These are phyloP conservation scores for Crocuta crocuta DNA, from an alignment of 2,113 vertebrate species.

Conservation along the genomic window DNA sequence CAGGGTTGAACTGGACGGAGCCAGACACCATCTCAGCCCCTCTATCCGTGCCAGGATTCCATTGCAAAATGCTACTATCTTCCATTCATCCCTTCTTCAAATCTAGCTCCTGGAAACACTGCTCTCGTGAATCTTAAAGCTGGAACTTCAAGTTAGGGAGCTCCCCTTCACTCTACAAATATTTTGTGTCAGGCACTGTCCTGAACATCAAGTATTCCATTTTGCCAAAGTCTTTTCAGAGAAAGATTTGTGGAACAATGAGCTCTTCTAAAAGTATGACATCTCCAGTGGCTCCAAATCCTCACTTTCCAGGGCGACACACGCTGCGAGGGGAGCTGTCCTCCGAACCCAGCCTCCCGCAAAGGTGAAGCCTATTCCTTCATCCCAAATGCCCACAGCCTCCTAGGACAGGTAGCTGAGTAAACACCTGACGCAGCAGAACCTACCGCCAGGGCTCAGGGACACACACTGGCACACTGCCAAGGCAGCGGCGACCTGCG, in stretches of 20 bases:
- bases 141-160: neutral
- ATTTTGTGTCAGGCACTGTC: neutral
- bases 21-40: neutral
- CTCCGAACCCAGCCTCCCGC: neutral
- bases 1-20: neutral
- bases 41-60: neutral
- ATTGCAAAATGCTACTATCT: neutral
- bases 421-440: neutral
- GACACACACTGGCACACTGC: neutral
- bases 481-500: neutral
- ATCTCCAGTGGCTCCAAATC: neutral
- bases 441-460: neutral
- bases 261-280: neutral
- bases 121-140: constrained; percentile 6
- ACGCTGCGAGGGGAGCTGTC: neutral
- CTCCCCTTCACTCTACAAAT: constrained; percentile 5
- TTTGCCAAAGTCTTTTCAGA: neutral
- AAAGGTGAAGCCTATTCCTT: neutral
- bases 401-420: neutral
- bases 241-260: neutral
- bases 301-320: neutral
- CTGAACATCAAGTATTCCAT: neutral
- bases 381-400: neutral
- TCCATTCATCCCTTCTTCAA: neutral
- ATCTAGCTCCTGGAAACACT: neutral